These are phyloP conservation scores for Apoda limacodes DNA, from an alignment of 2,888 invertebrate genomes.

Conservation along the genomic window DNA sequence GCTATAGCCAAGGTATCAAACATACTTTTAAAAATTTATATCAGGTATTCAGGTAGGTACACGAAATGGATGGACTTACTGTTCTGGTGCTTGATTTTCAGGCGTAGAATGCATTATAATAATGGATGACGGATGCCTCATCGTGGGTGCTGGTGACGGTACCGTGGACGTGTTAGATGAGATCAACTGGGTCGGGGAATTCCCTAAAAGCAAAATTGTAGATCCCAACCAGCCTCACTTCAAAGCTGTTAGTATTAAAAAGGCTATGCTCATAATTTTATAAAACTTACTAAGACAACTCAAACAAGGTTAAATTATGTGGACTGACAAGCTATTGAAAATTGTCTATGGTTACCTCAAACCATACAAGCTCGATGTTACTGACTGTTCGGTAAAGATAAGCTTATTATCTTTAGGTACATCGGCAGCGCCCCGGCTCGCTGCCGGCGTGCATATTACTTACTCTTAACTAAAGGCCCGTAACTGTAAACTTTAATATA, in stretches of 20 bases:
- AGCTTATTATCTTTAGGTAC: no score
- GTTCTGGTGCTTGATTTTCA: conserved; percentile 19
- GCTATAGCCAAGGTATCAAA: conserved; percentile 67
- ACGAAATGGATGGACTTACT: background rate
- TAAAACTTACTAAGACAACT: no score
- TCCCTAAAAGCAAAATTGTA: conserved; percentile 49
- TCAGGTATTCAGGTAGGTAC: background rate
- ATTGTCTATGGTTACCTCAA: no score
- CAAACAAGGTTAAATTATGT: no score
- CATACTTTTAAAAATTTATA: background rate
- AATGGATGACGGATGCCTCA: conserved; percentile 69
- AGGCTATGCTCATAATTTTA: no score
- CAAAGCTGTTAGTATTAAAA: conserved; percentile 57
- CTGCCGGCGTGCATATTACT: no score
- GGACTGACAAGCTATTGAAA: no score
- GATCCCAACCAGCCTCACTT: conserved; percentile 70
- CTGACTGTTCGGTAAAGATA: no score
- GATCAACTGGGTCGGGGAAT: conserved; percentile 58
- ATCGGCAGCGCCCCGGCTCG: no score
- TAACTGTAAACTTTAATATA: no score
- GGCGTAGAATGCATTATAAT: conserved; percentile 76
- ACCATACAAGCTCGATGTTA: no score
- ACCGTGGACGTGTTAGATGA: conserved; percentile 79
- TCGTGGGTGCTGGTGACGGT: conserved; percentile 90
- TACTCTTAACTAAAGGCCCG: no score